Percentiles rank a stretch among this genome's conserved stretches.
Evolutionary conservation across 2,113 vertebrate species (phyloP).

Genomic region (Otis tarda): DNA sequence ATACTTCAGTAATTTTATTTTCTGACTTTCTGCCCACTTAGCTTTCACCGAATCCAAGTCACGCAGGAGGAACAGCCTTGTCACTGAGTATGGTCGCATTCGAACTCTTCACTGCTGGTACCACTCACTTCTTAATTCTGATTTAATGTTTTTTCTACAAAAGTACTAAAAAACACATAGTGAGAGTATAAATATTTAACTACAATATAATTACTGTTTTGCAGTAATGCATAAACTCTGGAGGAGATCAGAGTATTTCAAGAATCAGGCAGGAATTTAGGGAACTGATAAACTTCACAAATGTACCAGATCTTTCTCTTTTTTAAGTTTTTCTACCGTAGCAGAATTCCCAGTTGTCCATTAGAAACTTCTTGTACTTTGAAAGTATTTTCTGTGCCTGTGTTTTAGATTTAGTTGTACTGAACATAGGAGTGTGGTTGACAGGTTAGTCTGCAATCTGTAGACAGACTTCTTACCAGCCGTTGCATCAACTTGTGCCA

Average conservation of each 20-base stretch:
- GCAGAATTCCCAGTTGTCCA: neutral
- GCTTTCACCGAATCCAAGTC: neutral
- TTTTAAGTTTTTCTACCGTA: neutral
- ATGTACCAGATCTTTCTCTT: neutral
- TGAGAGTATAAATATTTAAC: slow-evolving; percentile 3
- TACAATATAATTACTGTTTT: neutral
- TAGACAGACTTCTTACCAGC: neutral
- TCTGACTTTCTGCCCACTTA: neutral
- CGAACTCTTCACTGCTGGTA: neutral
- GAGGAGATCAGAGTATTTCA: neutral
- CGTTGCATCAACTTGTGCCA: neutral
- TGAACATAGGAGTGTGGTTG: neutral
- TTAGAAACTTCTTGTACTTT: neutral
- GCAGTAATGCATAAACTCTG: neutral
- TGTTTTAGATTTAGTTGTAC: neutral
- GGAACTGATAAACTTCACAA: neutral
- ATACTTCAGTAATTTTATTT: neutral
- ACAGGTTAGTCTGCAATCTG: neutral
- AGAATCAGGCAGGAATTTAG: neutral
- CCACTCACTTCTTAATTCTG: neutral
- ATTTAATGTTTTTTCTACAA: neutral
- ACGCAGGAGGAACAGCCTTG: neutral
- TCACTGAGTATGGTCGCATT: neutral
- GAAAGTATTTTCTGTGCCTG: neutral
- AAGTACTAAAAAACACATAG: neutral